Conservation (phyloP, 2,113 vertebrate genomes). For the Dermatemys mawii region DNA sequence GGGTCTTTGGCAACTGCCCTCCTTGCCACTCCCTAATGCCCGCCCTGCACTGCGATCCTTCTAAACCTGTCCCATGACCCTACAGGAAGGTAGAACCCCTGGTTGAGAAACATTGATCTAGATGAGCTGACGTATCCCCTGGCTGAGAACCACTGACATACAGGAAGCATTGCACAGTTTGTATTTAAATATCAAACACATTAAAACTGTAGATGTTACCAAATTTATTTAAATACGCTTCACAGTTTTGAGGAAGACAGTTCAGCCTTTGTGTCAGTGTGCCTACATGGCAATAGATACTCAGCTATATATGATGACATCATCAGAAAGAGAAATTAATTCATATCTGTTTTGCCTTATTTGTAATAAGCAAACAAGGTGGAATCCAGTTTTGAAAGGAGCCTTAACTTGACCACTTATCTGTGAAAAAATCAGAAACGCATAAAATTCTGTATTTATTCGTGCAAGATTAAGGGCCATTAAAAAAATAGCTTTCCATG, state of each 20-base stretch:
- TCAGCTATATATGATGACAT: not conserved
- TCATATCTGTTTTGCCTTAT: not conserved
- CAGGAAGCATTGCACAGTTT: not conserved
- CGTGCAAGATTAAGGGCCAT: not conserved
- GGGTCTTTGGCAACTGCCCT: no score
- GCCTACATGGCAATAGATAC: not conserved
- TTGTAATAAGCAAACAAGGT: not conserved
- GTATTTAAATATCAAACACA: not conserved
- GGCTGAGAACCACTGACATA: not conserved
- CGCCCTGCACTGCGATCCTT: no score
- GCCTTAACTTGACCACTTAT: not conserved
- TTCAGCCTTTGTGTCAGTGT: not conserved
- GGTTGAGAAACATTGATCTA: no score
- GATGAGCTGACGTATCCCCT: no score
- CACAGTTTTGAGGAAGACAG: not conserved
- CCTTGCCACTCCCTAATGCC: no score
- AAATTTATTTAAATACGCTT: not conserved
- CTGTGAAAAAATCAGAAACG: not conserved
- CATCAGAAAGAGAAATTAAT: not conserved
- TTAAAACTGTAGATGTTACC: not conserved
- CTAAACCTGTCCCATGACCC: no score
- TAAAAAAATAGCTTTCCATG: not conserved
- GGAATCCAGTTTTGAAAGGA: not conserved
- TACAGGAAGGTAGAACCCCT: no score
- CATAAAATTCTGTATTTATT: not conserved